phyloP scores from a whole-genome alignment of 2,113 vertebrate genomes.

The Puffinus mauretanicus region DNA sequence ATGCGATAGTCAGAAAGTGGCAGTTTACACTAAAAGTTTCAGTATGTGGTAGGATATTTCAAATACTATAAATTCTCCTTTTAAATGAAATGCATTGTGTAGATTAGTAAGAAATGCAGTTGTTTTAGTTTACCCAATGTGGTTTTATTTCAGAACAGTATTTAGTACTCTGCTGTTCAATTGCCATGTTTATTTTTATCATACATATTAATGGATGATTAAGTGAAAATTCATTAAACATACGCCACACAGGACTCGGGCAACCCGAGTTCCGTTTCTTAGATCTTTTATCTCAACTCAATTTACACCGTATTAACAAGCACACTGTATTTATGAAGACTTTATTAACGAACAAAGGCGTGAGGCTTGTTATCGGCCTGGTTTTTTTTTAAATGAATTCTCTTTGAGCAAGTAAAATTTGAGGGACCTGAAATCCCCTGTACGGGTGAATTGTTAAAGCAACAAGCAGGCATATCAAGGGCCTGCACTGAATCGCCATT shows the following conservation, averaged over 20 bases:
- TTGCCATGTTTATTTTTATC: conserved; percentile 17
- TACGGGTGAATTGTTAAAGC: neutral
- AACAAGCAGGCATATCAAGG: neutral
- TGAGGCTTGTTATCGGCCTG: neutral
- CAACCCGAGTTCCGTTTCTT: neutral
- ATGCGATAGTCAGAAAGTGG: conserved; percentile 65
- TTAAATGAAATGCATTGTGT: conserved; percentile 28
- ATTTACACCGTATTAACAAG: neutral
- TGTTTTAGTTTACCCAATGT: conserved; percentile 6
- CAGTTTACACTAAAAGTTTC: conserved; percentile 70
- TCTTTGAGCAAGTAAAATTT: neutral
- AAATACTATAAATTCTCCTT: conserved; percentile 52
- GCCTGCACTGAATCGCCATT: neutral
- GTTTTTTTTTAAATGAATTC: neutral
- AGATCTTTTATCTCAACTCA: neutral
- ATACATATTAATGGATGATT: neutral
- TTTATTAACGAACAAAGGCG: neutral
- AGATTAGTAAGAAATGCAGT: conserved; percentile 42
- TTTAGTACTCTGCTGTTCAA: neutral
- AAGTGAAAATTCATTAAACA: conserved; percentile 40
- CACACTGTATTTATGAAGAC: neutral
- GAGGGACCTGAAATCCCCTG: neutral
- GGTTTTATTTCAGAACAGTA: conserved; percentile 14
- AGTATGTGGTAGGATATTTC: conserved; percentile 63
- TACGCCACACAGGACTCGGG: neutral